Base-by-base conservation (phyloP, 2,113 vertebrate genomes). In the Orycteropus afer region DNA sequence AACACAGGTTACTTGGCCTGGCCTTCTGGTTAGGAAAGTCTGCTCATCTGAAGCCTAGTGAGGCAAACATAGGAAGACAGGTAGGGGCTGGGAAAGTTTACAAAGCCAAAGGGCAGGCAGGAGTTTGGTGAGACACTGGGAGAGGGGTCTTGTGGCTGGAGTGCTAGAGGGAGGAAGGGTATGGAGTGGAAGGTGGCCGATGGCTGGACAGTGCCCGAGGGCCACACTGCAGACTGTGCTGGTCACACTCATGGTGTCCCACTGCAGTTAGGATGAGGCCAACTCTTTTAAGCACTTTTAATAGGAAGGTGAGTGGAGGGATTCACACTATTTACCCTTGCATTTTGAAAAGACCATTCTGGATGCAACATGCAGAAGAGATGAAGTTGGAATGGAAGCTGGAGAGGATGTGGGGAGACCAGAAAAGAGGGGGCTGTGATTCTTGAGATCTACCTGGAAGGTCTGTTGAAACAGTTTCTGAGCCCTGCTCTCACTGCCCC, bases 1-100 rank as follows among this genome's bases (percentile, higher is more conserved):
- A 40, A 51, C 74, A 13, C 8, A 7, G 27, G 47, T 42, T 11
- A 80, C 53, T 47, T 65, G 49, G 2, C 5, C 32, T 11, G 40
- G 69, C 14, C 25, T 51, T 45, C 7, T 0, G 0, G 27, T 0
- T 5, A 27, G 23, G 14, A 27, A 55, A 40, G 74, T n/a, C 2
- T 25, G 47, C 49, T 27, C 45, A 17, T 78, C 29, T 47, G 47
- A 40, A 74, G 7, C 73, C 53, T 3, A 32, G 7, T 4, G 3
- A 57, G 47, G 14, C 6, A 13, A 18, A 4, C 29, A 2, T 3
- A 8, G 42, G 59, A 77, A 55, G 25, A n/a, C 0, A 11, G 37
- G 67, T 7, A 4, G 20, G 8, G 65, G 42, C 32, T n/a, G 34
- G 69, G 45, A 25, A 29, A 29, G 23, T 17, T 57, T 15, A 42